Base-by-base conservation (phyloP, 2,888 invertebrate species). In the Trichopoda pennipes region DNA sequence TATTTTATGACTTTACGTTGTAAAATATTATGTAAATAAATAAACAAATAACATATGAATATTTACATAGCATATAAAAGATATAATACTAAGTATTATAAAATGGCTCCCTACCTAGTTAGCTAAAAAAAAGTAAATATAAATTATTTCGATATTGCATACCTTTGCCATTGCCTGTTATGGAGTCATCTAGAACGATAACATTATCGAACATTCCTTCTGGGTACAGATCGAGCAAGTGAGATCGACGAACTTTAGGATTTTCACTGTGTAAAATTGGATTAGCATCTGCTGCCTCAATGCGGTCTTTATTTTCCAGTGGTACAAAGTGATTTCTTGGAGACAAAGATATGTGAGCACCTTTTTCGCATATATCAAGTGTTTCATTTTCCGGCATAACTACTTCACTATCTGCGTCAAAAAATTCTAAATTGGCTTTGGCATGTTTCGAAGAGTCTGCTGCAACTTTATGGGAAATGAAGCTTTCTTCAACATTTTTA, bases 201-300 rank as follows among this genome's bases (percentile, higher is more conserved):
- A 74, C 72, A 56, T 56, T 76, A 60, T 64, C 55, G 63, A 88
- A 89, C 4, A 87, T 85, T 53, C 88, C 86, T 85, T 87, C 91
- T 0, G 91, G 90, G 79, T 94, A 94, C 1, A 94, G 87, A 83
- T 93, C 92, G 66, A 92, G 91, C 47, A 94, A 88, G 86, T 93
- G 93, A 3, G 92, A 93, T 84, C 91, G 93, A 86, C 91, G 86
- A 19, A 68, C 72, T 68, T 86, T 86, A n/a, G 56, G 64, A 55
- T 86, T 85, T 49, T 86, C 87, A 38, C 14, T 61, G 63, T 64
- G 63, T 8, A 55, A 10, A 19, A 60, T 35, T 19, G 28, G 6
- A 38, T 44, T 68, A 9, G n/a, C 9, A 6, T 19, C 47, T n/a
- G 16, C 12, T 35, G 16, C 12, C 21, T 66, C 58, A 9, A 60